These are phyloP conservation scores for Muntiacus muntjak DNA, from an alignment of 2,113 vertebrate species.

Conservation along the genomic window DNA sequence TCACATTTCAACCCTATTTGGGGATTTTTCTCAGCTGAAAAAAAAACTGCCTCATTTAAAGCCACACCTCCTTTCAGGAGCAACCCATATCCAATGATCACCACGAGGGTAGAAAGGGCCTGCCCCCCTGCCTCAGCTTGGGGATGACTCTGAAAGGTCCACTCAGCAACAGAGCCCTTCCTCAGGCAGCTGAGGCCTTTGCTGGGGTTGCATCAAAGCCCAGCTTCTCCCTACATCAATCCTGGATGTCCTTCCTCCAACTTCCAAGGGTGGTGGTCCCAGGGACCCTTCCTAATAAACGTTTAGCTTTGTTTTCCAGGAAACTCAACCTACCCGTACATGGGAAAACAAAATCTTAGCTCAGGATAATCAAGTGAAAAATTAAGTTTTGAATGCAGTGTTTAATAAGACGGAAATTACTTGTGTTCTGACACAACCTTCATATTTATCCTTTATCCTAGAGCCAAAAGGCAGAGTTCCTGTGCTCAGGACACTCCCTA, in stretches of 20 bases:
- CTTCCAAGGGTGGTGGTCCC: neutral
- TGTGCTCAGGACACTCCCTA: neutral
- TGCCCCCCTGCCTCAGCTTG: neutral
- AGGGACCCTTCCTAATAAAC: neutral
- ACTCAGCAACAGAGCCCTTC: neutral
- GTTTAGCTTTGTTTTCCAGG: neutral
- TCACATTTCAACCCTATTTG: neutral
- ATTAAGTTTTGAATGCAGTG: neutral
- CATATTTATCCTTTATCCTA: neutral
- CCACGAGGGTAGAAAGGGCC: neutral
- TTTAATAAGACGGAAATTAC: neutral
- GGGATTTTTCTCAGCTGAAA: neutral
- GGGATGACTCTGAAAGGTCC: neutral
- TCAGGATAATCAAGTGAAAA: neutral
- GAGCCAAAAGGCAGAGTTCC: neutral
- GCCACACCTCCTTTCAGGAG: neutral
- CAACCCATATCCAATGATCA: neutral
- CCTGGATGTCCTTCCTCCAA: neutral
- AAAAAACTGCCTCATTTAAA: neutral
- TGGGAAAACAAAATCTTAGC: neutral
- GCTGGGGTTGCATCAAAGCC: no score
- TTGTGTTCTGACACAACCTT: neutral
- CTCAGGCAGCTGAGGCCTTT: neutral
- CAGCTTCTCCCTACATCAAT: neutral
- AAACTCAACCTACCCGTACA: neutral